These are phyloP conservation scores for Euleptes europaea DNA, from an alignment of 2,113 vertebrate species.

Conservation along the genomic window DNA sequence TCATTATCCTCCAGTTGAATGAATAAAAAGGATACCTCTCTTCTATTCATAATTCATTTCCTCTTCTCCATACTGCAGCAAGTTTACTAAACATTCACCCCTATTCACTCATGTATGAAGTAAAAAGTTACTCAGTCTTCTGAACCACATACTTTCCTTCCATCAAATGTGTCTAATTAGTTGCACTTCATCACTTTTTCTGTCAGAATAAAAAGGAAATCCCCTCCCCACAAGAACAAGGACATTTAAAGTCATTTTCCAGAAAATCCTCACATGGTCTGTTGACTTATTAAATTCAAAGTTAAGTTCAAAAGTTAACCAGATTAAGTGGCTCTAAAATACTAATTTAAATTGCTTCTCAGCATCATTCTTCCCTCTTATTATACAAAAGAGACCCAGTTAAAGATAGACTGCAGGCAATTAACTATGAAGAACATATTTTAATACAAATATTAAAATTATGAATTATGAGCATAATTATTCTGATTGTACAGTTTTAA, in stretches of 20 bases:
- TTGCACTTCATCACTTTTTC: constrained; percentile 36
- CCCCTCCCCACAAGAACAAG: not conserved
- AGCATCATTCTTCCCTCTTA: not conserved
- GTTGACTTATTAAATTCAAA: constrained; percentile 36
- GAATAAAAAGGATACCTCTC: not conserved
- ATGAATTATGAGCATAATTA: not conserved
- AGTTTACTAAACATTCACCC: constrained; percentile 22
- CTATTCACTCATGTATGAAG: not conserved
- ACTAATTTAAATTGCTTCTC: not conserved
- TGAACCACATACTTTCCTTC: not conserved
- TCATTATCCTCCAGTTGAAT: too few relatives aligned
- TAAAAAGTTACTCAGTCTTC: constrained; percentile 22
- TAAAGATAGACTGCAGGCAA: not conserved
- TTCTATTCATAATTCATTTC: constrained; percentile 26
- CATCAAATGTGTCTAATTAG: constrained; percentile 28
- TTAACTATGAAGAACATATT: not conserved
- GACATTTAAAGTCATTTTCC: constrained; percentile 19
- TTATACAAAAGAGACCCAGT: not conserved
- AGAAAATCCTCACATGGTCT: constrained; percentile 36
- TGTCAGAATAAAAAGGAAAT: not conserved
- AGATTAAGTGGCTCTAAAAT: constrained; percentile 3
- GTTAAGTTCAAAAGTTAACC: constrained; percentile 31
- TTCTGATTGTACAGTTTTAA: not conserved
- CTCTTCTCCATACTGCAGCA: constrained; percentile 10
- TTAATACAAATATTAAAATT: not conserved